Base-by-base conservation (phyloP, 2,888 invertebrate species). In the Torymus tubicola region DNA sequence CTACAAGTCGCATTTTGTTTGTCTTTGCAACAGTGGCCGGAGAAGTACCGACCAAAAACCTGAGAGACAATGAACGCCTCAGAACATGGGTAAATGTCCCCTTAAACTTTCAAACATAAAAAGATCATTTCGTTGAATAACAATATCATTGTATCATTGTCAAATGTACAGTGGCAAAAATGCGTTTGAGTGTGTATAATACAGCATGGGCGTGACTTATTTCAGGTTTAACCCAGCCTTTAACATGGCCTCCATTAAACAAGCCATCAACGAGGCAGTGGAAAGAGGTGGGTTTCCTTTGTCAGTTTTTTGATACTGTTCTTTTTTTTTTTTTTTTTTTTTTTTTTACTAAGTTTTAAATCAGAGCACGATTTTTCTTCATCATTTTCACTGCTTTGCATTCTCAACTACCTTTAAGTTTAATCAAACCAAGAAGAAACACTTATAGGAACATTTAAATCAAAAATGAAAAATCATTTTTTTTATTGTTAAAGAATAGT, bases 201-300 rank as follows among this genome's bases (percentile, higher is more conserved):
- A 81, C 77, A 86, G 88, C 89, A 89, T 88, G 89, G 83, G 85
- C 87, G 87, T 89, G 87, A 88, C 91, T 89, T 89, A 84, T 92
- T 93, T 82, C 93, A 96, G 96, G 94, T 96, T 96, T 92, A 96
- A 96, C 93, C 96, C 96, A 91, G 95, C 96, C 88, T 96, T 97
- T 93, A 96, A 97, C 91, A 96, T 97, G 94, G 96, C 96, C 91
- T 96, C 97, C 88, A 97, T 97, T 92, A 96, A 96, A 89, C 97
- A 97, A 93, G 97, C 96, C 89, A 95, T 97, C 92, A 97, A 96
- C 93, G 97, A 97, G 93, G 97, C 97, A 85, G 97, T 97, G 85
- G 97, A 97, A 92, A 93, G 97, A 95, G 97, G 97, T 97, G 92
- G 92, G 93, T 91, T 83, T 81, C 42, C 69, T 78, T 80, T 70